Evolutionary conservation across 2,888 invertebrate genomes (phyloP).

Genomic region (Sisyra terminalis): DNA sequence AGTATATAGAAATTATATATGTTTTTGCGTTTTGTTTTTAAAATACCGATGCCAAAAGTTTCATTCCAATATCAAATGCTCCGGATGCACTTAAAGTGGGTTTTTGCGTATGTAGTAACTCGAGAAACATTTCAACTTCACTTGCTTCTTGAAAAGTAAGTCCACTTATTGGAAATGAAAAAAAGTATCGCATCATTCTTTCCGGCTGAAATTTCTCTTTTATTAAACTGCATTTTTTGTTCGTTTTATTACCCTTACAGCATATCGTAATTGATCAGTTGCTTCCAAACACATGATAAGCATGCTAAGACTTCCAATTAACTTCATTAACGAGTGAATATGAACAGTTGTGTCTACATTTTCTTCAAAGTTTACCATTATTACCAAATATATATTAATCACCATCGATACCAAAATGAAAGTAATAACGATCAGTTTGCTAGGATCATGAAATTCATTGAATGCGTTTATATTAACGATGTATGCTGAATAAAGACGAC

Average conservation of each 20-base stretch:
- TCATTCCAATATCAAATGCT: slow-evolving; percentile 18
- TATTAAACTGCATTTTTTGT: not conserved
- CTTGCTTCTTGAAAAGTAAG: slow-evolving; percentile 17
- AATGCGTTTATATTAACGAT: slow-evolving; percentile 7
- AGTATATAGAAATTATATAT: not conserved
- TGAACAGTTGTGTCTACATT: not conserved
- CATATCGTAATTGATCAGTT: slow-evolving; percentile 1
- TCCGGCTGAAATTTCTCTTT: slow-evolving; percentile 14
- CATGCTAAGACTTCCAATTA: not conserved
- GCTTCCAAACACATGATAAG: slow-evolving; percentile 3
- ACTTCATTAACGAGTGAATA: not conserved
- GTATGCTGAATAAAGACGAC: slow-evolving; percentile 3
- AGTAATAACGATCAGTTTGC: slow-evolving; percentile 11
- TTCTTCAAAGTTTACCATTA: slow-evolving; percentile 10
- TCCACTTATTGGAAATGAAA: slow-evolving; percentile 19
- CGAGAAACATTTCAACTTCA: slow-evolving; percentile 19
- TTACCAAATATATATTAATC: slow-evolving; percentile 14
- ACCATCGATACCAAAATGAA: slow-evolving; percentile 12
- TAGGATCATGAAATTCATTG: slow-evolving; percentile 12
- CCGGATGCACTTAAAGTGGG: slow-evolving; percentile 19
- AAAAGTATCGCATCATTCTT: slow-evolving; percentile 17
- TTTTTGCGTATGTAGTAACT: slow-evolving; percentile 17
- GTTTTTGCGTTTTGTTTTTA: not conserved
- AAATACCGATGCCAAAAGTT: slow-evolving; percentile 18
- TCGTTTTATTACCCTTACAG: slow-evolving; percentile 1